Base-by-base conservation (phyloP, 2,888 invertebrate genomes). In the Quadriops clusia region DNA sequence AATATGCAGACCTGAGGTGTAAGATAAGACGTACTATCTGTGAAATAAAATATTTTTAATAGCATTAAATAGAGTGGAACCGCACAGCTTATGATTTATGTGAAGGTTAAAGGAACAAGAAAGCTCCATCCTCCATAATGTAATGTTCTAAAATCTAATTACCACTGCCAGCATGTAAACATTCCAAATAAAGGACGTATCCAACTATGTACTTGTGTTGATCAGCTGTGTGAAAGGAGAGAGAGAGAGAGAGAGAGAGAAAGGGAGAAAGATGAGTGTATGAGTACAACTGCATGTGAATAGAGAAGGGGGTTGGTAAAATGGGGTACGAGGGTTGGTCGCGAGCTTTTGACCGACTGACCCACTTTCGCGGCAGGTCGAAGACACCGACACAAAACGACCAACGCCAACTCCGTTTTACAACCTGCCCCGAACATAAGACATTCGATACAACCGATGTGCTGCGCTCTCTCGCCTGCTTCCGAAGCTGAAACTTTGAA, bases 91-190 rank as follows among this genome's bases (percentile, higher is more conserved):
- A n/a, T n/a, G n/a, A n/a, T n/a, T n/a, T n/a, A n/a, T n/a, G n/a
- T n/a, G n/a, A n/a, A n/a, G n/a, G n/a, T n/a, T n/a, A 25, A 15
- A 28, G 10, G 9, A 29, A 14, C 14, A 29, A 29, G 31, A 32
- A 34, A 38, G 39, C 36, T 42, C 42, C 40, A 41, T 42, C 44
- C 39, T 40, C n/a, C n/a, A 40, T 41, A 38, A 42, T 44, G 41
- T 46, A 45, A 45, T 47, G 44, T 47, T 47, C 45, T 45, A 52
- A 56, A 52, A 49, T 50, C 50, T 53, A 52, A 50, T 47, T 45
- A 53, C 51, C 43, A 56, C 55, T 56, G 56, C 55, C 55, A 56
- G 45, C 46, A 51, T 49, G 49, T 48, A 45, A 49, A 47, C 26
- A 30, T 43, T 39, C 38, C 40, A 40, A 47, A 48, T 46, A 46